Percentiles rank a stretch among this genome's conserved stretches.
phyloP scores from a whole-genome alignment of 2,888 invertebrate genomes.

The Tetanocera ferruginea region DNA sequence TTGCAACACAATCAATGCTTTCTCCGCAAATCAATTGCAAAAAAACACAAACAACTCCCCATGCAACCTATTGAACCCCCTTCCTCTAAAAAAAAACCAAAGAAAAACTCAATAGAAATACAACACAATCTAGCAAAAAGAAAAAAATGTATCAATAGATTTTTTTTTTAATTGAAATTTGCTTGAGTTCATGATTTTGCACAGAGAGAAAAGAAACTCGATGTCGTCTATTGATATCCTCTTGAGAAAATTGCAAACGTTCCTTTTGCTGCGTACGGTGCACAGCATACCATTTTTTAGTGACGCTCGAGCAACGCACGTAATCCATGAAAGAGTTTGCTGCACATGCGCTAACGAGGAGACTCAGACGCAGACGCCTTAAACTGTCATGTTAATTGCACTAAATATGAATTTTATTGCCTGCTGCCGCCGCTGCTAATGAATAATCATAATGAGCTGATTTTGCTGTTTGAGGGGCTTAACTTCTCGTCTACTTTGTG shows the following conservation, averaged over 20 bases:
- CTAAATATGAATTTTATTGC: constrained; percentile 65
- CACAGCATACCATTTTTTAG: not conserved
- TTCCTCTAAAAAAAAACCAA: not conserved
- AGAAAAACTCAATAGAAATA: not conserved
- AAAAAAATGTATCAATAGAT: constrained; percentile 21
- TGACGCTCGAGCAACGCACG: not conserved
- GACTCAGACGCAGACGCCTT: not conserved
- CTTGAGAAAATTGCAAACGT: constrained; percentile 4
- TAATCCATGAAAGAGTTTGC: not conserved
- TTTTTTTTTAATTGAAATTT: constrained; percentile 32
- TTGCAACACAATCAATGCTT: constrained; percentile 64
- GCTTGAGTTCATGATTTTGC: constrained; percentile 15
- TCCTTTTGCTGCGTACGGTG: not conserved
- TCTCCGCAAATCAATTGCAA: constrained; percentile 67
- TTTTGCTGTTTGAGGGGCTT: not conserved
- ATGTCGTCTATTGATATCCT: constrained; percentile 15
- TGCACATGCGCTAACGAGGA: not conserved
- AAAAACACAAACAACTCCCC: constrained; percentile 67
- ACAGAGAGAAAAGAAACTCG: not conserved
- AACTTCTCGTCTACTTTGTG: not conserved
- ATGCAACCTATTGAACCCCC: constrained; percentile 51
- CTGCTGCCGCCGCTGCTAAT: constrained; percentile 52
- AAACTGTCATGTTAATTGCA: constrained; percentile 61
- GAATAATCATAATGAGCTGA: constrained; percentile 58
- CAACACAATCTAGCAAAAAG: not conserved